These are phyloP conservation scores for Hippocampus zosterae DNA, from an alignment of 2,113 vertebrate species.

Conservation along the genomic window DNA sequence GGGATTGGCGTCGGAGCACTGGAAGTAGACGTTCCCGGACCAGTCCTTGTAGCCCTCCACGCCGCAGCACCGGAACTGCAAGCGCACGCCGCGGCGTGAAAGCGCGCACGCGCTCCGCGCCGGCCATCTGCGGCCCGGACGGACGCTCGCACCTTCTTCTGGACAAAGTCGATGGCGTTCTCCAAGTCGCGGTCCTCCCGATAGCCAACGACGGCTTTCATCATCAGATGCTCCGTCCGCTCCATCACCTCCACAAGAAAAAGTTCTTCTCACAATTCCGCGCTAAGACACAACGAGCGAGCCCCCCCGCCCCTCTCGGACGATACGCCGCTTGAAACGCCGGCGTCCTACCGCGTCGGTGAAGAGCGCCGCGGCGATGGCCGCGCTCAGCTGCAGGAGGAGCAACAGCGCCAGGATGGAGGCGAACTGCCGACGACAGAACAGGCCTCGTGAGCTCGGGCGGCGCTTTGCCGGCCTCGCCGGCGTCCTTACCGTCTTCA, in stretches of 20 bases:
- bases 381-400: conserved; percentile 72
- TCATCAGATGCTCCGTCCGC: conserved; percentile 67
- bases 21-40: conserved; percentile 76
- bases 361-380: conserved; percentile 69
- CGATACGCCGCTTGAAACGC: no score
- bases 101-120: background rate
- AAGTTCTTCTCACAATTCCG: background rate
- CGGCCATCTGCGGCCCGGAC: no score
- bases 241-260: conserved; percentile 54
- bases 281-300: no score
- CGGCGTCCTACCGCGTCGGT: conserved; percentile 66
- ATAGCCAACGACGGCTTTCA: conserved; percentile 65
- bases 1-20: conserved; percentile 71
- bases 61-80: conserved; percentile 80
- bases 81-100: background rate
- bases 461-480: no score
- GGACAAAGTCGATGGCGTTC: conserved; percentile 79
- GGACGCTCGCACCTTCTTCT: conserved; percentile 74
- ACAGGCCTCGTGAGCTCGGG: background rate
- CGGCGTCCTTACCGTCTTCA: conserved; percentile 53
- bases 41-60: conserved; percentile 71
- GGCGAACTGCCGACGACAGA: conserved; percentile 66
- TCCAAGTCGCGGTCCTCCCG: conserved; percentile 78
- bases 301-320: no score
- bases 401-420: conserved; percentile 64